Conservation (phyloP, 1,140 invertebrate species). For the Cryptotermes secundus region DNA sequence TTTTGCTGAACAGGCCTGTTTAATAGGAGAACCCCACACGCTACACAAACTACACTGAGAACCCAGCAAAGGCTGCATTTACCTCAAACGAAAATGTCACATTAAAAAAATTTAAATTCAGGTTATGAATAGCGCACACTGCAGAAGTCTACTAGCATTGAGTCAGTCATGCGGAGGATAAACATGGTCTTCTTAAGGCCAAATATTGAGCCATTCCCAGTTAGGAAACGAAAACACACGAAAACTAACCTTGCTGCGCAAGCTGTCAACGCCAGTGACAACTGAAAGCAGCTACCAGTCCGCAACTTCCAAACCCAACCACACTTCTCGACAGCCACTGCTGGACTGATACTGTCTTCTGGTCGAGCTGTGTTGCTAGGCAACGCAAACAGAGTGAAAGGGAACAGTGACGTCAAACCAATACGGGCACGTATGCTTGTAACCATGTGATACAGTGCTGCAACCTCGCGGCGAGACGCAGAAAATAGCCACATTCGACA, state of each 20-base stretch:
- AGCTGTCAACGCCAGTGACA: background rate
- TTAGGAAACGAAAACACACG: background rate
- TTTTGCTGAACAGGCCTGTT: no score
- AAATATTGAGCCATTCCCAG: background rate
- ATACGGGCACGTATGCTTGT: background rate
- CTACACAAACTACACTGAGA: no score
- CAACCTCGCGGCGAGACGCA: constrained; percentile 29
- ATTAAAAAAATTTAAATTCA: no score
- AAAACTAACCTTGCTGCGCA: background rate
- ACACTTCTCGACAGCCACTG: background rate
- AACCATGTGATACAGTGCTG: constrained; percentile 23
- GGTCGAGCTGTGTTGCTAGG: constrained; percentile 28
- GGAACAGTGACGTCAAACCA: constrained; percentile 31
- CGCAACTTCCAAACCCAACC: background rate
- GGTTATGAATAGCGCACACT: no score
- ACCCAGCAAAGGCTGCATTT: no score
- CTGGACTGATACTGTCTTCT: background rate
- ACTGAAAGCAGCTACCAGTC: background rate
- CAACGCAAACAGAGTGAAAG: constrained; percentile 34
- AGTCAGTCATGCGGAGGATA: background rate
- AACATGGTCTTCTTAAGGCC: background rate
- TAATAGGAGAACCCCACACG: no score
- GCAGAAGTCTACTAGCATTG: no score
- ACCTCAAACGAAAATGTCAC: no score
- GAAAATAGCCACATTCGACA: background rate